phyloP scores from a whole-genome alignment of 2,888 invertebrate species.

The Penaeus monodon region DNA sequence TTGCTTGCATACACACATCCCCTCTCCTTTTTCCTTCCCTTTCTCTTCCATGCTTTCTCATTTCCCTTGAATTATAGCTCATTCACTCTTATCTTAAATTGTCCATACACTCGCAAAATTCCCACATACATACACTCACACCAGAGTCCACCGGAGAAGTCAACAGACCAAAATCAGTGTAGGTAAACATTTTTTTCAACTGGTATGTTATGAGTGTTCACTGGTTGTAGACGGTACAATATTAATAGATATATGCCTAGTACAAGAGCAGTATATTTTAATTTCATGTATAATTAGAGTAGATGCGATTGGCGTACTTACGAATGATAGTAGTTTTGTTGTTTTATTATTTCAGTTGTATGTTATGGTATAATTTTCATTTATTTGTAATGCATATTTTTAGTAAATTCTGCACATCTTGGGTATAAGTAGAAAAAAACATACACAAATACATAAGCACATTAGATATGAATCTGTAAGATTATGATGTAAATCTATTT shows the following conservation, averaged over 20 bases:
- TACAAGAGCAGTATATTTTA: background rate
- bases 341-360: no score
- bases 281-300: no score
- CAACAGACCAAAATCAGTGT: background rate
- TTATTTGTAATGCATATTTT: background rate
- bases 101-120: background rate
- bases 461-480: no score
- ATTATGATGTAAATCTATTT: no score
- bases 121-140: background rate
- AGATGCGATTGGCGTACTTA: no score
- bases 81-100: background rate
- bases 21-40: background rate
- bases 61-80: no score
- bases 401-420: background rate
- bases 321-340: no score
- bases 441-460: background rate
- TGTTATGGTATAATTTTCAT: background rate
- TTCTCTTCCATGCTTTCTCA: no score
- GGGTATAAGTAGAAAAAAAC: no score
- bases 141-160: background rate
- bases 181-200: background rate
- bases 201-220: background rate
- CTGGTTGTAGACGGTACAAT: background rate
- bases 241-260: no score
- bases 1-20: background rate